These are phyloP conservation scores for Sphaerodactylus townsendi DNA, from an alignment of 2,113 vertebrate genomes.

Conservation along the genomic window DNA sequence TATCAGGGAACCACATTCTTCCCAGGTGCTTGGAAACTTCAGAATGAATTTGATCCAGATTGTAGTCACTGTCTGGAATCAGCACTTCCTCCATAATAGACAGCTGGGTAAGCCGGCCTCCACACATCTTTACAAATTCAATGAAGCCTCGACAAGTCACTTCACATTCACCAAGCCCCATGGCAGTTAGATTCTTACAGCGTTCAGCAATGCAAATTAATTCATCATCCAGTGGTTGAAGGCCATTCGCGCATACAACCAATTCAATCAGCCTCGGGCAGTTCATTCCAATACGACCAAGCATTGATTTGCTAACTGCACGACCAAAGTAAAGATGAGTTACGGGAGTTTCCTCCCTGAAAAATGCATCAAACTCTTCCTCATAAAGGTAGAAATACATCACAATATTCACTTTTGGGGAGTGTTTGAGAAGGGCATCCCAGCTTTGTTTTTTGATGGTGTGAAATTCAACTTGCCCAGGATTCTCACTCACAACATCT, in stretches of 20 bases:
- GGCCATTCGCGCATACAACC: slow-evolving; percentile 79
- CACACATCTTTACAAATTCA: slow-evolving; percentile 79
- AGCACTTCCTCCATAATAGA: slow-evolving; percentile 82
- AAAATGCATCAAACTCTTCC: slow-evolving; percentile 79
- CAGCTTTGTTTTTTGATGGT: slow-evolving; percentile 79
- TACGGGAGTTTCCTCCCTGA: slow-evolving; percentile 77
- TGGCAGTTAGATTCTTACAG: slow-evolving; percentile 74
- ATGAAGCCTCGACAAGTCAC: slow-evolving; percentile 78
- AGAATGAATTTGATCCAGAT: slow-evolving; percentile 71
- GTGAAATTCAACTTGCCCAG: slow-evolving; percentile 73
- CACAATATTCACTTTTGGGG: slow-evolving; percentile 79
- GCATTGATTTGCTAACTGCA: slow-evolving; percentile 75
- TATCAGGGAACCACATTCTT: slow-evolving; percentile 80
- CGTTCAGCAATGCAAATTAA: slow-evolving; percentile 74
- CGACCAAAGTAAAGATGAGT: slow-evolving; percentile 79
- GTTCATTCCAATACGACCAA: slow-evolving; percentile 77
- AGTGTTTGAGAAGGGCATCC: slow-evolving; percentile 77
- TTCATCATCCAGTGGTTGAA: slow-evolving; percentile 76
- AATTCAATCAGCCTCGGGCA: slow-evolving; percentile 77
- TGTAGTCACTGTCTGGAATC: slow-evolving; percentile 76
- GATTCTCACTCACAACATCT: slow-evolving; percentile 78
- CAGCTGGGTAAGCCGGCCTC: slow-evolving; percentile 76
- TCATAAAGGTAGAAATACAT: slow-evolving; percentile 81
- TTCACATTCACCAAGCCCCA: slow-evolving; percentile 78
- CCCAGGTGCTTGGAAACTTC: slow-evolving; percentile 78